Conservation (phyloP, 2,113 vertebrate genomes). For the Dinomys branickii region DNA sequence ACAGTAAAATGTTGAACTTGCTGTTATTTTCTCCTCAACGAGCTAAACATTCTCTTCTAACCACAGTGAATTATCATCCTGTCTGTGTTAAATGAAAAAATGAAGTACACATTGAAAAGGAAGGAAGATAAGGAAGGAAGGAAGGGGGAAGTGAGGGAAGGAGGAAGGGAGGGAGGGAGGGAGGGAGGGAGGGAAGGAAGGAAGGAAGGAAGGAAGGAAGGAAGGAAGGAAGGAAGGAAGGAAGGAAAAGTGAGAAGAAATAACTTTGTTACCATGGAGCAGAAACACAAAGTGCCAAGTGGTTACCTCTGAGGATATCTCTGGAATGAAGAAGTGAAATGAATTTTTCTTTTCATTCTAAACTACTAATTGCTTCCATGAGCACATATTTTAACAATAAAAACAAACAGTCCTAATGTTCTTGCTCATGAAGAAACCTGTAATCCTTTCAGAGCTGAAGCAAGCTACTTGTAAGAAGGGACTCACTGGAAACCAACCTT, state of each 20-base stretch:
- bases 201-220: too few species aligned
- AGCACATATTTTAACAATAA: neutral
- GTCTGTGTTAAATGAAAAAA: neutral
- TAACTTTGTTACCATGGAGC: neutral
- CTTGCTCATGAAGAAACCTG: neutral
- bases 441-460: neutral
- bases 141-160: neutral
- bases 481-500: constrained; percentile 21
- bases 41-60: neutral
- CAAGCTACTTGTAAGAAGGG: neutral
- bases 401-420: neutral
- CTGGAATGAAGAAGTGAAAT: neutral
- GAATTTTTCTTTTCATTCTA: neutral
- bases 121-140: neutral
- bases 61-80: neutral
- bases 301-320: neutral
- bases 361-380: neutral
- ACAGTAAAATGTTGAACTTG: neutral
- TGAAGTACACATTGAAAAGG: neutral
- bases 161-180: neutral
- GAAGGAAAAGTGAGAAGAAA: neutral
- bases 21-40: neutral
- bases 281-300: neutral
- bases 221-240: too few species aligned
- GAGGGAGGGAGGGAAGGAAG: neutral